Evolutionary conservation across 1,140 invertebrate species (phyloP).

Genomic region (Drosophila santomea): DNA sequence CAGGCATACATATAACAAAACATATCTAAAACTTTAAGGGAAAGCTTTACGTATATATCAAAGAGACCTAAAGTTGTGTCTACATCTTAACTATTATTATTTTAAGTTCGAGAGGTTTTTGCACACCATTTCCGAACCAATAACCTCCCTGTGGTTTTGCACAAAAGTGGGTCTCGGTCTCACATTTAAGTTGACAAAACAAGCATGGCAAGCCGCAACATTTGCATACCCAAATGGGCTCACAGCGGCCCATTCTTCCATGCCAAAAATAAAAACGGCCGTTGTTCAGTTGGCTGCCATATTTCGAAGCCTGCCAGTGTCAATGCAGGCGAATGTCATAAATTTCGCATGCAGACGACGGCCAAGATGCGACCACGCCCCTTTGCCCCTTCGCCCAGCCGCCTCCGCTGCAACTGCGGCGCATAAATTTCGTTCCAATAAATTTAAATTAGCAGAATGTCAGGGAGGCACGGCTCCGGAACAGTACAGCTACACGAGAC

Average conservation of each 20-base stretch:
- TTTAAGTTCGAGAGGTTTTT: not conserved
- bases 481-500: constrained; percentile 41
- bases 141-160: not conserved
- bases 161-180: not conserved
- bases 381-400: not conserved
- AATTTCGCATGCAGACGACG: constrained; percentile 56
- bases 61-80: not conserved
- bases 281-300: constrained; percentile 40
- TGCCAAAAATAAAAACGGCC: constrained; percentile 30
- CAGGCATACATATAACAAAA: no score
- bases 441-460: constrained; percentile 77
- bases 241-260: no score
- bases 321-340: constrained; percentile 73
- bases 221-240: constrained; percentile 26
- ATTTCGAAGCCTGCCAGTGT: constrained; percentile 67
- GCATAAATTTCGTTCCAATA: constrained; percentile 78
- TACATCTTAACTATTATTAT: no score
- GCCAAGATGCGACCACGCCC: constrained; percentile 25
- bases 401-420: constrained; percentile 27
- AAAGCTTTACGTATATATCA: not conserved
- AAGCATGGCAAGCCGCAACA: constrained; percentile 11
- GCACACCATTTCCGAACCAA: not conserved
- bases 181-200: constrained; percentile 15
- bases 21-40: no score
- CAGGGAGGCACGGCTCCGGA: constrained; percentile 42